Conservation (phyloP, 2,113 vertebrate species). For the Calcarius ornatus region DNA sequence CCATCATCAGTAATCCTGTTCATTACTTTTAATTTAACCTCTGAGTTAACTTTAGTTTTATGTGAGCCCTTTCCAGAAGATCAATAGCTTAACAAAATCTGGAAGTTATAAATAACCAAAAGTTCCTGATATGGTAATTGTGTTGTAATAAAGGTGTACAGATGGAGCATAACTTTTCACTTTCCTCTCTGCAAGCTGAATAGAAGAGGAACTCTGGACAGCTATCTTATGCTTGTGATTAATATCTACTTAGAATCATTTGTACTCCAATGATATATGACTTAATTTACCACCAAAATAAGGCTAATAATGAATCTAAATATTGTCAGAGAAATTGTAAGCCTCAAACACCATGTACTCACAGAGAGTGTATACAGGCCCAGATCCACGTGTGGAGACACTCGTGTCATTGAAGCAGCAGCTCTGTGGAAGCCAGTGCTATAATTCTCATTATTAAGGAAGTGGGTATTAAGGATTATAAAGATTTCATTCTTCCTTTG, state of each 20-base stretch:
- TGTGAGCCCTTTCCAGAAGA: constrained; percentile 12
- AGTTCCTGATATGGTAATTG: constrained; percentile 27
- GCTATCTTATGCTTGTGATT: constrained; percentile 24
- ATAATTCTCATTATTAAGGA: neutral
- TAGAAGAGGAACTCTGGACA: neutral
- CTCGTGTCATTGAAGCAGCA: neutral
- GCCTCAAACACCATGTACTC: neutral
- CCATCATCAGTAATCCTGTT: neutral
- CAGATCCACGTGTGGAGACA: neutral
- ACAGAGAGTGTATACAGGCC: neutral
- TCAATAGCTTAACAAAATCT: constrained; percentile 55
- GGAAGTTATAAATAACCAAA: constrained; percentile 46
- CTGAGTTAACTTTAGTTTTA: neutral
- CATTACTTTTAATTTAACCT: constrained; percentile 26
- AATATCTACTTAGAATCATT: constrained; percentile 2
- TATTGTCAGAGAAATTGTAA: neutral
- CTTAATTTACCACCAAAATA: constrained; percentile 2
- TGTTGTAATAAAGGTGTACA: constrained; percentile 20
- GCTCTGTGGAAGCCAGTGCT: neutral
- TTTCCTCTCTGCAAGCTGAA: constrained; percentile 17
- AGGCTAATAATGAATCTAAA: neutral
- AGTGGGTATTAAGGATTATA: neutral
- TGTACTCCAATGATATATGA: neutral
- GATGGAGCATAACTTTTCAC: constrained; percentile 33
- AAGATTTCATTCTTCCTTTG: neutral